phyloP scores from a whole-genome alignment of 2,888 invertebrate species.

The Melanostoma mellinum region DNA sequence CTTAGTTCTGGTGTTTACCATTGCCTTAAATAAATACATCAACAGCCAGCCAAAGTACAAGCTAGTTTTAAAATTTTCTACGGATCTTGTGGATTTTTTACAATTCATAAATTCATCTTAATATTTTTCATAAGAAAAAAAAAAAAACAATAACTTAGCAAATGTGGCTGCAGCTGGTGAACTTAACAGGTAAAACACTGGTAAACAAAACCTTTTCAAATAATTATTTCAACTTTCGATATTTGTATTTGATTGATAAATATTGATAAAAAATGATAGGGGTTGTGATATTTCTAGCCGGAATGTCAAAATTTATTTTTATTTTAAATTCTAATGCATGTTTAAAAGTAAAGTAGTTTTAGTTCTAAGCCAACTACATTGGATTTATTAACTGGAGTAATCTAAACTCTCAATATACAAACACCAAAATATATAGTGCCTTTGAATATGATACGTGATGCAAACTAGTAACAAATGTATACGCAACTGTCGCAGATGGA shows the following conservation, averaged over 20 bases:
- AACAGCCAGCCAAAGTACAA: constrained; percentile 67
- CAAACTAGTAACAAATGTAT: constrained; percentile 33
- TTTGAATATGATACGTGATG: constrained; percentile 67
- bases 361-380: constrained; percentile 63
- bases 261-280: constrained; percentile 14
- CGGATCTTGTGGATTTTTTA: constrained; percentile 71
- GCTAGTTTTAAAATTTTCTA: constrained; percentile 57
- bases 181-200: constrained; percentile 69
- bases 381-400: constrained; percentile 56
- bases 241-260: constrained; percentile 32
- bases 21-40: constrained; percentile 57
- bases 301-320: constrained; percentile 25
- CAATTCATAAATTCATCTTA: constrained; percentile 69
- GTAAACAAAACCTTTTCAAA: constrained; percentile 41
- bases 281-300: constrained; percentile 9
- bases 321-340: constrained; percentile 62
- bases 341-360: constrained; percentile 53
- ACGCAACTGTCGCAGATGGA: constrained; percentile 58
- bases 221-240: constrained; percentile 38
- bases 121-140: constrained; percentile 16
- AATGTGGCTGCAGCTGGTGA: constrained; percentile 67
- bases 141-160: constrained; percentile 36
- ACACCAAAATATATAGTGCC: constrained; percentile 69
- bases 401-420: constrained; percentile 61
- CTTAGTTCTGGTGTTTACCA: constrained; percentile 71